Conservation (phyloP, 2,797 vertebrate genomes). For the Lemur catta region DNA sequence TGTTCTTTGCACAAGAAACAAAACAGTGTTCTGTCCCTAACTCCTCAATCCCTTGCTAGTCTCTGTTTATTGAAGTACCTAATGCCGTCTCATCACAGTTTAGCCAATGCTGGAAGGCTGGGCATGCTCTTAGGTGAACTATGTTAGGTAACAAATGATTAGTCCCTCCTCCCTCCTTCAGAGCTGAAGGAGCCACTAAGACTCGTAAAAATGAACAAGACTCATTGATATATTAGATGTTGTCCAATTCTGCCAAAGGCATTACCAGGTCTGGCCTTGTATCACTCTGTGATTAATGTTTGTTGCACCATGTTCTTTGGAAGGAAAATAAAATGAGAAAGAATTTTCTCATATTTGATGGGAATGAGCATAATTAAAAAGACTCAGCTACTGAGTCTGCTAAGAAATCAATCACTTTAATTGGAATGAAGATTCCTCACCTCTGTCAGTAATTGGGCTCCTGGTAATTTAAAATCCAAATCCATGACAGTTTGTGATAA, state of each 20-base stretch:
- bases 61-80: not conserved
- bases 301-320: slow-evolving; percentile 50
- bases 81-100: not conserved
- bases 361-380: slow-evolving; percentile 80
- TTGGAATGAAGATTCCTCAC: slow-evolving; percentile 76
- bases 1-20: not conserved
- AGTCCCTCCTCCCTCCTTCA: not conserved
- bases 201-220: not conserved
- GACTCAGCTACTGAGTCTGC: slow-evolving; percentile 65
- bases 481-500: slow-evolving; percentile 80
- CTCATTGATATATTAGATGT: slow-evolving; percentile 46
- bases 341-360: slow-evolving; percentile 74
- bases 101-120: not conserved
- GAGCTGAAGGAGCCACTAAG: slow-evolving; percentile 11
- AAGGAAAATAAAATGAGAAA: slow-evolving; percentile 74
- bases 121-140: not conserved
- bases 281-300: slow-evolving; percentile 71
- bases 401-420: slow-evolving; percentile 82
- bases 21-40: not conserved
- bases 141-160: slow-evolving; percentile 22
- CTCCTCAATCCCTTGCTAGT: not conserved
- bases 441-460: slow-evolving; percentile 77
- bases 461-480: slow-evolving; percentile 79
- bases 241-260: slow-evolving; percentile 53
- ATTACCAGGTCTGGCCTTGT: slow-evolving; percentile 43